Percentiles rank a stretch among this genome's conserved stretches.
These are phyloP conservation scores for Champsocephalus esox DNA, from an alignment of 2,797 vertebrate genomes.

Conservation along the genomic window DNA sequence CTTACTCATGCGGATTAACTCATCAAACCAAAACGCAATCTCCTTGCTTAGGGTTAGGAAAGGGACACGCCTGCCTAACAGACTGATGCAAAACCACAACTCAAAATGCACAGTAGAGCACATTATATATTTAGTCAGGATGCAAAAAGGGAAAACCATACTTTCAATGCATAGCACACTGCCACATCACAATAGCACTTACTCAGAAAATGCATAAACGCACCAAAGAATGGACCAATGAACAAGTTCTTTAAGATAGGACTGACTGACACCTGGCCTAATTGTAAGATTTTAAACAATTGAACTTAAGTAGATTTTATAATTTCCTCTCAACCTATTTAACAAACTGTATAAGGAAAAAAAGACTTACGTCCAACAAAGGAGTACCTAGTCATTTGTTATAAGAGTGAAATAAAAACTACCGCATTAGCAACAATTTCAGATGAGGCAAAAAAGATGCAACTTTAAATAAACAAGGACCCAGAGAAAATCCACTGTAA, in stretches of 20 bases:
- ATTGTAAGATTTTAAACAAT: too few species aligned
- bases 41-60: conserved; percentile 59
- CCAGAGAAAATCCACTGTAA: not conserved
- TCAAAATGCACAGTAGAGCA: conserved; percentile 47
- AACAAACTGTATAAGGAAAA: not conserved
- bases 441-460: not conserved
- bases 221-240: not conserved
- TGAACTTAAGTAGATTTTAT: too few species aligned
- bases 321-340: too few species aligned
- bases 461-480: not conserved
- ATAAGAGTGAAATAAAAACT: not conserved
- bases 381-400: not conserved
- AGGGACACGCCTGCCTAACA: conserved; percentile 27
- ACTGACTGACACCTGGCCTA: not conserved
- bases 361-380: not conserved
- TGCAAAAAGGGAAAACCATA: conserved; percentile 18
- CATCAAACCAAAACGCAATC: conserved; percentile 57
- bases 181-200: not conserved
- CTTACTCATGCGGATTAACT: conserved; percentile 79
- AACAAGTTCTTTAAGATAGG: not conserved
- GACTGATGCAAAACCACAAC: conserved; percentile 45
- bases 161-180: not conserved
- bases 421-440: not conserved
- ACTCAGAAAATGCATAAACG: not conserved
- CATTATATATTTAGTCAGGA: conserved; percentile 38